phyloP scores from a whole-genome alignment of 2,113 vertebrate species.

The Laterallus jamaicensis region DNA sequence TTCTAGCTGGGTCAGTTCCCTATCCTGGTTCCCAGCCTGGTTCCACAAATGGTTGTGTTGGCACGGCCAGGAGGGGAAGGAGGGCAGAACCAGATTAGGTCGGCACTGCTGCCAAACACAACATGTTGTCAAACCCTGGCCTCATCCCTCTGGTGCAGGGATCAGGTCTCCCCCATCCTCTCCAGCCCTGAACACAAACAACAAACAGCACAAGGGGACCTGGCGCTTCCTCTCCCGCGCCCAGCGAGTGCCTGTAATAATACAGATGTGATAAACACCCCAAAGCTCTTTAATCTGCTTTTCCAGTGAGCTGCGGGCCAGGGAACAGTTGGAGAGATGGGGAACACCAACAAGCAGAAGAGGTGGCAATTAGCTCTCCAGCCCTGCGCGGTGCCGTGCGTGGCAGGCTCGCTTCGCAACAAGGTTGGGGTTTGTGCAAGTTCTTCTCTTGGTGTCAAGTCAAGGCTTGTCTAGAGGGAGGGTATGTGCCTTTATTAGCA shows the following conservation, averaged over 20 bases:
- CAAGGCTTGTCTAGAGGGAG: constrained; percentile 42
- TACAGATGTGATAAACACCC: constrained; percentile 30
- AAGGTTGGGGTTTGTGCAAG: neutral
- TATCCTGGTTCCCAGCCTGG: neutral
- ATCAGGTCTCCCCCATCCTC: neutral
- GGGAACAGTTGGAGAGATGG: neutral
- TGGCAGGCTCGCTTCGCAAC: neutral
- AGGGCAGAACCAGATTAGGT: neutral
- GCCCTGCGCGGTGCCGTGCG: neutral
- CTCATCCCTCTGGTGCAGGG: neutral
- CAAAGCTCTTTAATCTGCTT: constrained; percentile 5
- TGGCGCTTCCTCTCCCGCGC: neutral
- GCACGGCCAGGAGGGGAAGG: neutral
- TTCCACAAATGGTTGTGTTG: neutral
- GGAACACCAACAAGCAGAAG: neutral
- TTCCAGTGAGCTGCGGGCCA: constrained; percentile 4
- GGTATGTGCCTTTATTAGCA: constrained; percentile 17
- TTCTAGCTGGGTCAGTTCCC: neutral
- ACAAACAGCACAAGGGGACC: neutral
- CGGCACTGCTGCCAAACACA: constrained; percentile 7
- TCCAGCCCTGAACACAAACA: neutral
- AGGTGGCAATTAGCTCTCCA: neutral
- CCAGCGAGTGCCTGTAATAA: neutral
- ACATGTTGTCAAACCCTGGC: neutral
- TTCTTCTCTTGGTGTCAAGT: constrained; percentile 17